Conservation (phyloP, 2,888 invertebrate species). For the Tipula confusa region DNA sequence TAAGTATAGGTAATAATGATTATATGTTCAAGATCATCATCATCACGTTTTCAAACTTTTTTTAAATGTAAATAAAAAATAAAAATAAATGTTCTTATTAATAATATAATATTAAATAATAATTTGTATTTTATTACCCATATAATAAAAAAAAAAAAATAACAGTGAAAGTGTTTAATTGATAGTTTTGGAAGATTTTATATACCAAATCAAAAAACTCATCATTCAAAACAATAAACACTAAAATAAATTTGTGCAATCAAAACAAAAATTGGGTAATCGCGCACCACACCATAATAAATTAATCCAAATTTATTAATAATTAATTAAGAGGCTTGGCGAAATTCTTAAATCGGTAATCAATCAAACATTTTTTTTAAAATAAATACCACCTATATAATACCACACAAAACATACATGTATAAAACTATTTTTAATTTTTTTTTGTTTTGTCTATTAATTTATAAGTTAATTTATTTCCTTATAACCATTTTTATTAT, state of each 20-base stretch:
- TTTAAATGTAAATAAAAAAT: neutral
- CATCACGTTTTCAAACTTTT: neutral
- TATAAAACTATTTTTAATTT: too few species aligned
- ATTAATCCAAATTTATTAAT: neutral
- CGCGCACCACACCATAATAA: neutral
- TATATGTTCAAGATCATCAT: neutral
- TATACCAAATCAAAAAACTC: neutral
- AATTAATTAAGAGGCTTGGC: neutral
- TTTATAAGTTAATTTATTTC: neutral
- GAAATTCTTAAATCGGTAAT: neutral
- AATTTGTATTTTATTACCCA: neutral
- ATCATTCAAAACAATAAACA: neutral
- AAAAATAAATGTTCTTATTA: neutral
- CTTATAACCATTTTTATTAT: neutral
- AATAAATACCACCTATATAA: too few species aligned
- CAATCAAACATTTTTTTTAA: neutral
- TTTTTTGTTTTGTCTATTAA: neutral
- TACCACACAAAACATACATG: too few species aligned
- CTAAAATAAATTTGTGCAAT: neutral
- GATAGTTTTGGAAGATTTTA: neutral
- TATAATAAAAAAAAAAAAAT: neutral
- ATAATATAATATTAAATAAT: neutral
- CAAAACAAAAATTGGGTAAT: neutral
- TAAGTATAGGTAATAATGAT: neutral
- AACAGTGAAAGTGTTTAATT: constrained; percentile 9